phyloP scores from a whole-genome alignment of 2,888 invertebrate genomes.

The Drosophila tanythrix region DNA sequence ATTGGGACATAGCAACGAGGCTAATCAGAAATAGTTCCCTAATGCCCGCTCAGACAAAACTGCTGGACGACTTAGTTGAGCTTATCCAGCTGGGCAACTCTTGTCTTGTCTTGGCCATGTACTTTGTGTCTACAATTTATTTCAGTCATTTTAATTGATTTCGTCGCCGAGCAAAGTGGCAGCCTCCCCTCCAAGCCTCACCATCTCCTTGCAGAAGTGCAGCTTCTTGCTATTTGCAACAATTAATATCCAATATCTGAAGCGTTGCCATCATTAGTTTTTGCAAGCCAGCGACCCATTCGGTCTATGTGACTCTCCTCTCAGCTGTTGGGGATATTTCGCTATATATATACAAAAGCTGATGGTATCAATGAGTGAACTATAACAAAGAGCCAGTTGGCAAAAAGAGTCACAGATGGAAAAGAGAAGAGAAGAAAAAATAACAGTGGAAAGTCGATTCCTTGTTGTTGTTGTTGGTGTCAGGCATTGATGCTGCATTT shows the following conservation, averaged over 20 bases:
- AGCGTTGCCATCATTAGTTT: conserved; percentile 71
- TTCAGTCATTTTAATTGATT: conserved; percentile 78
- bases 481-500: conserved; percentile 78
- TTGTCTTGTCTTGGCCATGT: conserved; percentile 19
- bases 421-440: conserved; percentile 7
- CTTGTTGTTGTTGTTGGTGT: conserved; percentile 31
- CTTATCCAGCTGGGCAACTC: conserved; percentile 29
- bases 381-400: conserved; percentile 42
- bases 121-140: conserved; percentile 69
- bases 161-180: conserved; percentile 38
- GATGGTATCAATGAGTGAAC: conserved; percentile 65
- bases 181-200: background rate
- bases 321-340: conserved; percentile 59
- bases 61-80: conserved; percentile 22
- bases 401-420: conserved; percentile 29
- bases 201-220: conserved; percentile 9
- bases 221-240: conserved; percentile 74
- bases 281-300: conserved; percentile 30
- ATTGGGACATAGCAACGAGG: conserved; percentile 38
- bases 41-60: conserved; percentile 32
- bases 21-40: conserved; percentile 67
- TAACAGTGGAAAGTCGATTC: conserved; percentile 20
- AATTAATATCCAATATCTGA: conserved; percentile 79
- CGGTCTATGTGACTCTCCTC: background rate
- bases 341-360: conserved; percentile 30